phyloP scores from a whole-genome alignment of 2,113 vertebrate genomes.

The Lagopus leucura region DNA sequence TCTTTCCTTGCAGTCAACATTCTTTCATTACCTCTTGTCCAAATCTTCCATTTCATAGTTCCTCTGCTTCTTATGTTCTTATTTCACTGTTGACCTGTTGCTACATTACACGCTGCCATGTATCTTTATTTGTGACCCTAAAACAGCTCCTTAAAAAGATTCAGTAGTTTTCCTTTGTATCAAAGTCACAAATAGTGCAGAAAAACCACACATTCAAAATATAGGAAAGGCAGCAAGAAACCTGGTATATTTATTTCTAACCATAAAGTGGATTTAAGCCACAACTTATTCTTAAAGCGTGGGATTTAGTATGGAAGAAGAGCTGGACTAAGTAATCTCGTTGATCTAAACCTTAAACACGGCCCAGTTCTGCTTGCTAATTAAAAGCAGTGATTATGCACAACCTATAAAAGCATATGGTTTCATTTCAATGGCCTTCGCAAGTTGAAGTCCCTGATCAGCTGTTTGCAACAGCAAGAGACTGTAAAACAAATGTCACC shows the following conservation, averaged over 20 bases:
- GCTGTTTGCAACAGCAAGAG: slow-evolving; percentile 14
- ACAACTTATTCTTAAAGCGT: neutral
- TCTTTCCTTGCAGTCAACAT: neutral
- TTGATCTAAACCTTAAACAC: slow-evolving; percentile 18
- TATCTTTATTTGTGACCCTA: neutral
- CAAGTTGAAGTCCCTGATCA: slow-evolving; percentile 15
- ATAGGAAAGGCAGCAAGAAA: neutral
- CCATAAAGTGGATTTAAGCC: neutral
- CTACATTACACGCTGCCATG: neutral
- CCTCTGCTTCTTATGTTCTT: neutral
- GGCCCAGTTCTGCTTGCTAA: neutral
- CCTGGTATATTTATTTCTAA: neutral
- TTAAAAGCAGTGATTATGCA: slow-evolving; percentile 32
- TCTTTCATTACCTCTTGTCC: neutral
- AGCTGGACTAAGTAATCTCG: neutral
- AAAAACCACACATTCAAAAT: neutral
- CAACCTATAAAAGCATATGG: slow-evolving; percentile 21
- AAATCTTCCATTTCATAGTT: neutral
- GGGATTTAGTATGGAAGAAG: neutral
- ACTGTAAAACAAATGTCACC: slow-evolving; percentile 5
- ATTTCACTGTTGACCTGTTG: neutral
- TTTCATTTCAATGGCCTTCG: slow-evolving; percentile 61
- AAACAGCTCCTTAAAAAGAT: neutral
- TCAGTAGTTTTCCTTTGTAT: neutral
- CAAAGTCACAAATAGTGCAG: neutral